Conservation (phyloP, 1,140 invertebrate species). For the Hylaeus anthracinus region DNA sequence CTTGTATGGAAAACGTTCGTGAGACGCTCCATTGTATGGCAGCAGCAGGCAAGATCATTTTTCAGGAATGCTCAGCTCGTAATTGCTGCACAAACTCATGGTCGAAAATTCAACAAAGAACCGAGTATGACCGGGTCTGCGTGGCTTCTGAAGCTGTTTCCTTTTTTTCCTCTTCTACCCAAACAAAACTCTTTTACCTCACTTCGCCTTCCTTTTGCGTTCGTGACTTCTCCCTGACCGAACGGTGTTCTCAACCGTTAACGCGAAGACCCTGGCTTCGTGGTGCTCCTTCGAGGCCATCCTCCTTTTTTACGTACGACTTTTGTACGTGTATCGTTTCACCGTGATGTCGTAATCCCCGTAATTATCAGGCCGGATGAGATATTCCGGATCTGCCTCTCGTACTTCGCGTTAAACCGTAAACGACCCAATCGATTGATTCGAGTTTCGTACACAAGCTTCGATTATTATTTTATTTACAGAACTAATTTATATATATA, state of each 20-base stretch:
- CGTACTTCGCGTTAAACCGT: background rate
- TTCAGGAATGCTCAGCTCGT: conserved; percentile 33
- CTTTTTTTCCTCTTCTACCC: conserved; percentile 52
- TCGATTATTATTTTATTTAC: background rate
- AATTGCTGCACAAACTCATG: conserved; percentile 44
- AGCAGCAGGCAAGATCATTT: conserved; percentile 1
- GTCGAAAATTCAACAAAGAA: conserved; percentile 55
- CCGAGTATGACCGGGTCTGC: conserved; percentile 12
- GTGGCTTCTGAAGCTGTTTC: conserved; percentile 52
- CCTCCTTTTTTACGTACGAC: conserved; percentile 4
- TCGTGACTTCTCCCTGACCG: conserved; percentile 61
- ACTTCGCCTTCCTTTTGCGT: conserved; percentile 56
- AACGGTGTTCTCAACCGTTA: conserved; percentile 57
- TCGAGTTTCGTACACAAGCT: background rate
- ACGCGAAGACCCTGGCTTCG: background rate
- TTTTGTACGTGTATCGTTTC: background rate
- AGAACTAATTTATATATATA: too few relatives aligned
- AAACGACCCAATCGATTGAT: background rate
- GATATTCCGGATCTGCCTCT: background rate
- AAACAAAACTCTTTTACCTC: conserved; percentile 66
- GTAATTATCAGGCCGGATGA: background rate
- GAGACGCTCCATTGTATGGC: too few relatives aligned
- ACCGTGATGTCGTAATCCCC: background rate
- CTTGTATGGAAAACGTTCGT: too few relatives aligned
- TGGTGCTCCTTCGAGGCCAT: conserved; percentile 11